Evolutionary conservation across 2,888 invertebrate genomes (phyloP), one percentile per base, ranked within the genome.

Genomic region (Melitaea athalia): DNA sequence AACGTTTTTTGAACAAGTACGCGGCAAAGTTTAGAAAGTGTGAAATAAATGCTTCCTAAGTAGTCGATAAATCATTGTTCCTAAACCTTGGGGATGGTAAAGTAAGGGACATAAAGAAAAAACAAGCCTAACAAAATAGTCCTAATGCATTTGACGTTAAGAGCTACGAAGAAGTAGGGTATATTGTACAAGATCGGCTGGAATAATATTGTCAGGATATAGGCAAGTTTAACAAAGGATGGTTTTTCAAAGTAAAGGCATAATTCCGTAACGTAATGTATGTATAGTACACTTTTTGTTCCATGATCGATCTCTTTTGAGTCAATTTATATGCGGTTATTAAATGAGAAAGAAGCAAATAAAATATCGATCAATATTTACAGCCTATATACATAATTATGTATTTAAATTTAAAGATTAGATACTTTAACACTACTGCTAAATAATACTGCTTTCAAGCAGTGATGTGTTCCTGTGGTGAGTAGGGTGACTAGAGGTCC

Each of bases 51-150:
- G 82, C 78, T 79, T 82, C 83, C 82, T 81, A 74, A 76, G 80
- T 77, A 82, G 79, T 82, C 86, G 77, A 88, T 89, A 88, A 87
- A 88, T 89, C 88, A 89, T 88, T 81, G 81, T 85, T 83, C 79
- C 74, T 77, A 83, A 81, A 78, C 82, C 81, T 83, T 76, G 76
- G 81, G 80, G 83, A 82, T 75, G 75, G 77, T 72, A 65, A 65
- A 49, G 15, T 17, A 0, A 53, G 55, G 59, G 10, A 55, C 70
- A 50, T 0, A 24, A 49, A 31, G 7, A 45, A 52, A 49, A 59
- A 42, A 15, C 3, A 17, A 50, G 71, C 79, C 78, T 59, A 31
- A 53, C 24, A 60, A 45, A 60, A 57, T 52, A 17, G 17, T 15
- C 55, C 45, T 57, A 57, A 62, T n/a, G 50, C 6, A 52, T 15